Evolutionary conservation across 2,888 invertebrate genomes (phyloP).

Genomic region (Molorchus minor): DNA sequence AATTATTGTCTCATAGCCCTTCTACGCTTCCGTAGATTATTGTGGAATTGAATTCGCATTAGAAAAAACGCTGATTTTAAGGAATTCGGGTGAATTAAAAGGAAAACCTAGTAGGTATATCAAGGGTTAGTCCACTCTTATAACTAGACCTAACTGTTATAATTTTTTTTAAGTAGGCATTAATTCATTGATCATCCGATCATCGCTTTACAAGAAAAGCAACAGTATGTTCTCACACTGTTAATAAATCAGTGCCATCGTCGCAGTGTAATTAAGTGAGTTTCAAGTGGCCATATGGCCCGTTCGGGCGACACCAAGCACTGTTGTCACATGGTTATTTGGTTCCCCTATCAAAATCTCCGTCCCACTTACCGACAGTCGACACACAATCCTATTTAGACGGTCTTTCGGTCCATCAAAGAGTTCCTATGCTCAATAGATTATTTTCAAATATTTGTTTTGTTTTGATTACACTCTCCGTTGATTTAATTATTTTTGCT

Average conservation of each 20-base stretch:
- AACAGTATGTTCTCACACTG: slow-evolving; percentile 27
- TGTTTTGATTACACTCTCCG: slow-evolving; percentile 20
- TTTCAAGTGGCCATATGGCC: slow-evolving; percentile 50
- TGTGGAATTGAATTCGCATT: too few species aligned
- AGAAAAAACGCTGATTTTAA: too few species aligned
- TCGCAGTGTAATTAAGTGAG: slow-evolving; percentile 66
- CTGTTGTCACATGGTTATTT: slow-evolving; percentile 24
- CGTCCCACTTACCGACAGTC: slow-evolving; percentile 32
- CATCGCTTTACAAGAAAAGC: slow-evolving; percentile 9
- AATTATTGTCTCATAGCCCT: too few species aligned
- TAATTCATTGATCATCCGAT: too few species aligned
- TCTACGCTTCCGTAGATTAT: too few species aligned
- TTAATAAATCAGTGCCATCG: slow-evolving; percentile 45
- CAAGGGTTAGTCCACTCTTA: too few species aligned
- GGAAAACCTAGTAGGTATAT: too few species aligned
- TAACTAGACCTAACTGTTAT: too few species aligned
- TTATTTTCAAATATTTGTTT: slow-evolving; percentile 33
- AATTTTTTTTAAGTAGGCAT: too few species aligned
- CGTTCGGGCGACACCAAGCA: slow-evolving; percentile 24
- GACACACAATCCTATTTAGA: slow-evolving; percentile 21
- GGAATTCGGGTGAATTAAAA: too few species aligned
- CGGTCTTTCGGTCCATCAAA: slow-evolving; percentile 29
- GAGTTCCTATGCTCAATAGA: slow-evolving; percentile 39
- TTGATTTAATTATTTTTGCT: slow-evolving; percentile 22
- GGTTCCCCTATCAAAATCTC: slow-evolving; percentile 28